A percentile compares a stretch with the other conserved stretches of the same genome.
Conservation (phyloP, 2,797 vertebrate genomes). For the Poecilia picta region DNA sequence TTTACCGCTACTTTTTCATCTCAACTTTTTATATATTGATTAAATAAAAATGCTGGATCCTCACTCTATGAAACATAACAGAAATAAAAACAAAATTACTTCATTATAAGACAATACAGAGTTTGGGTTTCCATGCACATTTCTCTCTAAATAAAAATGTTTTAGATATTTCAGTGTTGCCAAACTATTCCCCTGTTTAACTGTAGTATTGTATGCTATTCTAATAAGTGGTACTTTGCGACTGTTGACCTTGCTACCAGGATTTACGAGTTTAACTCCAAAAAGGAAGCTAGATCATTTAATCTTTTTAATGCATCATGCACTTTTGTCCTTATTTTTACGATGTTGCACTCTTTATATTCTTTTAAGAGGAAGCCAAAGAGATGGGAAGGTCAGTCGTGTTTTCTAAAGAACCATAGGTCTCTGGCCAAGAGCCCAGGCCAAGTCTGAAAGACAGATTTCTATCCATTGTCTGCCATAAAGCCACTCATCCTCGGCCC, state of each 20-base stretch:
- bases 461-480: slow-evolving; percentile 62
- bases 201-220: background rate
- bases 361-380: slow-evolving; percentile 41
- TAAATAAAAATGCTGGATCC: background rate
- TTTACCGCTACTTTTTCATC: background rate
- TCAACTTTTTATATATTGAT: background rate
- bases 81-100: background rate
- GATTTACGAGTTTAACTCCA: background rate
- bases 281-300: background rate
- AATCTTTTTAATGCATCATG: background rate
- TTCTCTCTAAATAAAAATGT: background rate
- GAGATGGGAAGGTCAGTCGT: slow-evolving; percentile 66
- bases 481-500: slow-evolving; percentile 61
- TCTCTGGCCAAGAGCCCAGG: slow-evolving; percentile 62
- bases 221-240: background rate
- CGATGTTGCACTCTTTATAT: background rate
- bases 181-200: background rate
- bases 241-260: background rate
- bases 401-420: slow-evolving; percentile 43
- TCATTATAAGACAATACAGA: background rate
- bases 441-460: slow-evolving; percentile 54
- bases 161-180: background rate
- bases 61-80: background rate
- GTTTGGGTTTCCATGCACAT: too few relatives aligned
- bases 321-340: slow-evolving; percentile 10